Percentiles rank a stretch among this genome's conserved stretches.
These are phyloP conservation scores for Tetraneura akinire DNA, from an alignment of 1,140 invertebrate species.

Conservation along the genomic window DNA sequence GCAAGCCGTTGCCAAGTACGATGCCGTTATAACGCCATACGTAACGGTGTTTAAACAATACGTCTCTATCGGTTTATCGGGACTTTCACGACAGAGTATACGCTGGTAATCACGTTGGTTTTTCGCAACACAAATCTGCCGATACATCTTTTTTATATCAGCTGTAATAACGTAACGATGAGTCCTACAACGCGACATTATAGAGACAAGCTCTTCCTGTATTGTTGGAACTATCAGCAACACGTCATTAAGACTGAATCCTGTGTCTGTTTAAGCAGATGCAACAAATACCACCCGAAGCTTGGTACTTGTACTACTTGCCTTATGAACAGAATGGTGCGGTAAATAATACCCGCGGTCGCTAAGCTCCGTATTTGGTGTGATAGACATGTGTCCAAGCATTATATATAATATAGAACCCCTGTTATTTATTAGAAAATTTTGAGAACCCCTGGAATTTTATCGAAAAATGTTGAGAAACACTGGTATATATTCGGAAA, in stretches of 20 bases:
- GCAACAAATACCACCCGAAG: background rate
- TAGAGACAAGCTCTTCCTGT: conserved; percentile 56
- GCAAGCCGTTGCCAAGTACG: conserved; percentile 57
- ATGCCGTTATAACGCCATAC: conserved; percentile 57
- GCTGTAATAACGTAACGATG: conserved; percentile 56
- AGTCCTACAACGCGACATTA: conserved; percentile 56
- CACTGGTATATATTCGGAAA: no score
- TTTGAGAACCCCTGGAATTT: no score
- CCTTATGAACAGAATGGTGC: background rate
- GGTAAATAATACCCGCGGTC: background rate
- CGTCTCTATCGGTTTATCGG: conserved; percentile 54
- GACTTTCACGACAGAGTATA: conserved; percentile 55
- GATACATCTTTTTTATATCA: conserved; percentile 60
- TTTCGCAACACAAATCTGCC: conserved; percentile 56
- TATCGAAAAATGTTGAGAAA: no score
- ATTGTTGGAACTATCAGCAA: conserved; percentile 53
- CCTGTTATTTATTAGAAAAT: no score
- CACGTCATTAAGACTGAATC: conserved; percentile 57
- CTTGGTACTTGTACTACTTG: background rate
- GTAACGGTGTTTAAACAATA: conserved; percentile 57
- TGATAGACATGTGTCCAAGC: background rate
- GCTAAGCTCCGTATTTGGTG: background rate
- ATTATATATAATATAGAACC: no score
- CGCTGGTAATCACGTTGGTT: conserved; percentile 56
- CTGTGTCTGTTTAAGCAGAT: background rate